Percentiles rank a stretch among this genome's conserved stretches.
phyloP scores from a whole-genome alignment of 2,797 vertebrate species.

The Chrosomus eos region DNA sequence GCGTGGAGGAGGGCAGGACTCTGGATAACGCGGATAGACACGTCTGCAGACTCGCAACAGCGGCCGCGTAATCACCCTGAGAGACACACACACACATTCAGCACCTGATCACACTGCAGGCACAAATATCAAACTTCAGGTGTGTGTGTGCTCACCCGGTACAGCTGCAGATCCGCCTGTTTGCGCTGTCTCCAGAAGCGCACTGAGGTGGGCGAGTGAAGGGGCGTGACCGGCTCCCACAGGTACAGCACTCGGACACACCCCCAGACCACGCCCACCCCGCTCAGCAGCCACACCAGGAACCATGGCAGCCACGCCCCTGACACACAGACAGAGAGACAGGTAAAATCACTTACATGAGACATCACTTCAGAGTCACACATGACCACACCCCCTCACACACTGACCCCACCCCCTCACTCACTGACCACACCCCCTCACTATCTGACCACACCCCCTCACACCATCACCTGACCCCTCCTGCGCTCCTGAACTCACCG shows the following conservation, averaged over 20 bases:
- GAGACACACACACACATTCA: background rate
- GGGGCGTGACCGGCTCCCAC: slow-evolving; percentile 91
- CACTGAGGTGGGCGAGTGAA: slow-evolving; percentile 93
- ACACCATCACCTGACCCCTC: too few species aligned
- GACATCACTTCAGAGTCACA: background rate
- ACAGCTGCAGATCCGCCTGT: slow-evolving; percentile 92
- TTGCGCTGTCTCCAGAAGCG: slow-evolving; percentile 97
- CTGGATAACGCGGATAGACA: slow-evolving; percentile 89
- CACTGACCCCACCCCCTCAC: too few species aligned
- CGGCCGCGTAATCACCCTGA: slow-evolving; percentile 89
- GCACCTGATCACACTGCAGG: background rate
- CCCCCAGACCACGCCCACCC: slow-evolving; percentile 92
- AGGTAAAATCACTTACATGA: background rate
- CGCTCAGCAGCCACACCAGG: slow-evolving; percentile 92
- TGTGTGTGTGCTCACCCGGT: slow-evolving; percentile 77
- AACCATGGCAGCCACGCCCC: slow-evolving; percentile 94
- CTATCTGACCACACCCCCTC: too few species aligned
- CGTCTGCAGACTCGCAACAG: slow-evolving; percentile 87
- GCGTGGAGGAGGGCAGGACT: slow-evolving; percentile 85
- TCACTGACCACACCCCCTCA: too few species aligned
- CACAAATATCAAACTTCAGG: background rate
- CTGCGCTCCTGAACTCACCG: slow-evolving; percentile 65
- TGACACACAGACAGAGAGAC: slow-evolving; percentile 38
- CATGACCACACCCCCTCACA: too few species aligned
- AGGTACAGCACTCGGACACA: slow-evolving; percentile 93